Base-by-base conservation (phyloP, 2,888 invertebrate species). In the Scaptodrosophila latifasciaeformis region DNA sequence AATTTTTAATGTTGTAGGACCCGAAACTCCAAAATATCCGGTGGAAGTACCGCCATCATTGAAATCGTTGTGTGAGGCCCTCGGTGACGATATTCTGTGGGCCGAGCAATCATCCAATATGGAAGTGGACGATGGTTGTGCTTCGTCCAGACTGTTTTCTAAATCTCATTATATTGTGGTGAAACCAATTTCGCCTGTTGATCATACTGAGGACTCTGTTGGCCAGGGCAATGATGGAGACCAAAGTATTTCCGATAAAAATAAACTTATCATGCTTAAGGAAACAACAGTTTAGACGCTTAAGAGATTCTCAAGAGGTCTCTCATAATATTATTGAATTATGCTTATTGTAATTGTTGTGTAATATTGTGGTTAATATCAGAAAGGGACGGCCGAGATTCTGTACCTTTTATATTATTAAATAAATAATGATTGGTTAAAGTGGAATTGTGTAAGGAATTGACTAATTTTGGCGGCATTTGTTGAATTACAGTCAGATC, bases 1-100 rank as follows among this genome's bases (percentile, higher is more conserved):
- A n/a, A n/a, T n/a, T n/a, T n/a, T n/a, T n/a, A n/a, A n/a, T 34
- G 34, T 74, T 77, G 18, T 68, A 75, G 77, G 75, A 9, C 45
- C 62, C 2, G 29, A 35, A 24, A 24, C 24, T 24, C 4, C 24
- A 24, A 24, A 24, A 5, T 7, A 3, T 7, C 7, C 24, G 3
- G 24, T 3, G 4, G 24, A 24, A 24, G 3, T 24, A 24, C 24
- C 24, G n/a, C n/a, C n/a, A n/a, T n/a, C n/a, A n/a, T n/a, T n/a
- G n/a, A n/a, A n/a, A n/a, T n/a, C n/a, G n/a, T n/a, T n/a, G n/a
- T n/a, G n/a, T 49, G 71, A 72, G 44, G 64, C 72, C 2, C 52
- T 84, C 44, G 72, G 71, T 42, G 76, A 76, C 49, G 81, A 84
- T 46, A 72, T 70, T 29, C 62, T 84, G 10, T 84, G 84, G 84